phyloP scores from a whole-genome alignment of 92 coral and sea anemone species.

The Phymanthus crucifer region DNA sequence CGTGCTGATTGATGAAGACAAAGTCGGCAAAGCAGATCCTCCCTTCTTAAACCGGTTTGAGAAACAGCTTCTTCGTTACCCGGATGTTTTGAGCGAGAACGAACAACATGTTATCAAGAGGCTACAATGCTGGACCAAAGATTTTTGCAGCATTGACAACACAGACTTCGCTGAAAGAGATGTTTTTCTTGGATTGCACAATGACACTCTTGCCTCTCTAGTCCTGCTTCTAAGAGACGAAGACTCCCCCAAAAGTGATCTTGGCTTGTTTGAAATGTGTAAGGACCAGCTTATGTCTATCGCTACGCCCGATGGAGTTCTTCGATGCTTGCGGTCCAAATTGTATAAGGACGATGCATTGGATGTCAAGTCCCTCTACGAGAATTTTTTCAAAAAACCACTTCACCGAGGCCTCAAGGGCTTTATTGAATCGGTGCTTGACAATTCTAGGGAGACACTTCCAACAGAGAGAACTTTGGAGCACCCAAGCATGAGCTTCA shows the following conservation, averaged over 20 bases:
- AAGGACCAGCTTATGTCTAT: slow-evolving; percentile 33
- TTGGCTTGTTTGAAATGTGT: slow-evolving; percentile 24
- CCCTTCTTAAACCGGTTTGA: slow-evolving; percentile 68
- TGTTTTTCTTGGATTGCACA: slow-evolving; percentile 48
- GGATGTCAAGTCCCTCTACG: slow-evolving; percentile 19
- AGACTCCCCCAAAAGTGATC: neutral
- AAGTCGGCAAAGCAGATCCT: slow-evolving; percentile 56
- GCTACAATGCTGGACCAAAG: slow-evolving; percentile 36
- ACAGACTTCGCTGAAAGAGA: slow-evolving; percentile 40
- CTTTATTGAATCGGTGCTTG: slow-evolving; percentile 15
- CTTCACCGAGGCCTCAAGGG: slow-evolving; percentile 36
- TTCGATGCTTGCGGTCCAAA: slow-evolving; percentile 36
- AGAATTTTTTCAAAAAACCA: slow-evolving; percentile 33
- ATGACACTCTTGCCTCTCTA: slow-evolving; percentile 56
- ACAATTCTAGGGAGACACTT: neutral
- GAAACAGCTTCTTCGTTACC: slow-evolving; percentile 60
- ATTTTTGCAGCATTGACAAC: slow-evolving; percentile 28
- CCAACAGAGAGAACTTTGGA: neutral
- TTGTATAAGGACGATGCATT: slow-evolving; percentile 21
- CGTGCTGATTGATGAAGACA: slow-evolving; percentile 46
- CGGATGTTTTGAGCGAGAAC: slow-evolving; percentile 40
- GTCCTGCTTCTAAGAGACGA: slow-evolving; percentile 27
- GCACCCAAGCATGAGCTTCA: slow-evolving; percentile 21
- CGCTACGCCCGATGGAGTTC: slow-evolving; percentile 46
- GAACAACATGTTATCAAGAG: slow-evolving; percentile 14